Percentiles rank a stretch among this genome's conserved stretches.
phyloP scores from a whole-genome alignment of 2,113 vertebrate genomes.

The Penelope pileata region DNA sequence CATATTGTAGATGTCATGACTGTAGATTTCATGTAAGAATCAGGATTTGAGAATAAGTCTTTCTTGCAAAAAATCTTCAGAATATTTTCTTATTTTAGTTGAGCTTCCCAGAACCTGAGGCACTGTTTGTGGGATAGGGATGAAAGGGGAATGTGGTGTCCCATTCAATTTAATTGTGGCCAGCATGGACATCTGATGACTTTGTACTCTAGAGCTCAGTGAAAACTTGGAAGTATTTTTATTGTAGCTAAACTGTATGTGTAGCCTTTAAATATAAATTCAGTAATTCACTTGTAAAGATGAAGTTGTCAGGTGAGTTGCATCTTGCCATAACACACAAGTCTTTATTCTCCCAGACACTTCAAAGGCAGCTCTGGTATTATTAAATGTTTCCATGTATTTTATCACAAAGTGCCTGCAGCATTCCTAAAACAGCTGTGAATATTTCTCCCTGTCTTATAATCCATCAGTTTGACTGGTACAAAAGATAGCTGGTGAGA shows the following conservation, averaged over 20 bases:
- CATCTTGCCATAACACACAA: background rate
- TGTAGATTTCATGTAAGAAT: background rate
- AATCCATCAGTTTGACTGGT: slow-evolving; percentile 42
- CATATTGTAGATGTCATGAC: background rate
- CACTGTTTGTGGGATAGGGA: background rate
- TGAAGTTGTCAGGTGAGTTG: background rate
- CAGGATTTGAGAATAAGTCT: background rate
- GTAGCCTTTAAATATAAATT: background rate
- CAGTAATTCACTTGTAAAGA: background rate
- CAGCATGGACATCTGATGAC: background rate
- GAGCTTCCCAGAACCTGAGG: background rate
- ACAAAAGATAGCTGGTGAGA: background rate
- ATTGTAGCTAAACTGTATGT: background rate
- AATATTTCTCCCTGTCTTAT: slow-evolving; percentile 14
- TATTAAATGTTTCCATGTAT: background rate
- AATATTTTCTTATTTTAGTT: background rate
- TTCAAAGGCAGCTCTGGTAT: background rate
- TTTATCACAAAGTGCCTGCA: background rate
- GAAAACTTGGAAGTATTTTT: background rate
- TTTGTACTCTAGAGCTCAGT: background rate
- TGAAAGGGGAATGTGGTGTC: background rate
- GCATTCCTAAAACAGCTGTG: slow-evolving; percentile 20
- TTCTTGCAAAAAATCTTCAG: background rate
- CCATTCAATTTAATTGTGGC: background rate
- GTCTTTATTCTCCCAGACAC: background rate